A percentile compares a stretch with the other conserved stretches of the same genome.
phyloP scores from a whole-genome alignment of 2,113 vertebrate genomes.

The Patagioenas fasciata region DNA sequence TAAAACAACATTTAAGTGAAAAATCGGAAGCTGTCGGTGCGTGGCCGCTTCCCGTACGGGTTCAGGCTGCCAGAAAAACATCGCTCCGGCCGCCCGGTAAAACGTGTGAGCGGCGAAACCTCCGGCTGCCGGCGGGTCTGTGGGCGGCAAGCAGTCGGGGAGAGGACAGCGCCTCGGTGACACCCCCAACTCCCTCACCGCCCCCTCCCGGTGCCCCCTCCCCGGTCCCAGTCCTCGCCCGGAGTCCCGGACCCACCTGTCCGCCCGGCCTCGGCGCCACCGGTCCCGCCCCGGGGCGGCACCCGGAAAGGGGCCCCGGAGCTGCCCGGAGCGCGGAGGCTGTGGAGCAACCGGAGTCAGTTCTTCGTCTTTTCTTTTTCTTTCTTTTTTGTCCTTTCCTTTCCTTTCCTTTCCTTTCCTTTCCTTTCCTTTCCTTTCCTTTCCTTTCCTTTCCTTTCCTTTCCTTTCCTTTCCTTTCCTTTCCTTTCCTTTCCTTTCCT shows the following conservation, averaged over 20 bases:
- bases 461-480: too few species aligned
- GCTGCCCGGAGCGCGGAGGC: too few species aligned
- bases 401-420: too few species aligned
- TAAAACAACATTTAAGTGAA: accelerated
- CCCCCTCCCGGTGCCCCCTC: too few species aligned
- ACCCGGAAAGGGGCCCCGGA: not conserved
- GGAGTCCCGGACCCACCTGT: not conserved
- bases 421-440: too few species aligned
- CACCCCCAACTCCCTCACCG: not conserved
- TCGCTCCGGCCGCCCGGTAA: accelerated
- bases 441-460: too few species aligned
- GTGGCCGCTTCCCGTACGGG: accelerated
- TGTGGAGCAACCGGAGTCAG: not conserved
- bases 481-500: too few species aligned
- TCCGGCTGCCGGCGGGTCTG: not conserved
- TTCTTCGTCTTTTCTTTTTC: too few species aligned
- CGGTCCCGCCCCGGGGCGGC: not conserved
- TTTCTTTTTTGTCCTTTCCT: too few species aligned
- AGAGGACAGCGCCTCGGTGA: too few species aligned
- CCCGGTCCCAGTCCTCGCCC: too few species aligned
- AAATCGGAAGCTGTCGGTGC: accelerated
- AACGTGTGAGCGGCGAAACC: not conserved
- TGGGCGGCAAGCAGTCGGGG: not conserved
- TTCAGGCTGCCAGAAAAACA: not conserved
- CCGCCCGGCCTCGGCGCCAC: not conserved